Evolutionary conservation across 1,140 invertebrate genomes (phyloP).

Genomic region (Plectrocnemia conspersa): DNA sequence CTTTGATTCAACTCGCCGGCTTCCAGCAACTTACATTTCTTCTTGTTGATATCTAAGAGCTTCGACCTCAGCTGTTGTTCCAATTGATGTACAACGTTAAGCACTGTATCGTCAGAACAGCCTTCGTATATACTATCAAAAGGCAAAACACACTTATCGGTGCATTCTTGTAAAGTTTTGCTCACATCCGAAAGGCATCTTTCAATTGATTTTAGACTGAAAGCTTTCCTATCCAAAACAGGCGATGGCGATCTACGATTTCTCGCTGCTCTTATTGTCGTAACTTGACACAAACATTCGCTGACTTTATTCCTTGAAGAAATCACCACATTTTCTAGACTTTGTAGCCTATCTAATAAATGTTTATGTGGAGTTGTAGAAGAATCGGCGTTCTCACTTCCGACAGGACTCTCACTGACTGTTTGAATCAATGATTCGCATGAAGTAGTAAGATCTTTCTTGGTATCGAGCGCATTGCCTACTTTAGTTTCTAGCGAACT

Average conservation of each 20-base stretch:
- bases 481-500: constrained; percentile 71
- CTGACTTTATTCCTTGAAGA: constrained; percentile 52
- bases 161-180: constrained; percentile 53
- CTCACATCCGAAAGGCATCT: constrained; percentile 55
- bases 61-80: constrained; percentile 62
- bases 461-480: constrained; percentile 53
- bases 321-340: constrained; percentile 54
- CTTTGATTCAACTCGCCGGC: constrained; percentile 60
- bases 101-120: constrained; percentile 55
- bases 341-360: constrained; percentile 53
- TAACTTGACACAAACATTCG: constrained; percentile 53
- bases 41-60: constrained; percentile 59
- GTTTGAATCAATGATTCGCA: constrained; percentile 51
- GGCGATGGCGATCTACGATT: constrained; percentile 55
- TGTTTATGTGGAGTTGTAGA: constrained; percentile 43
- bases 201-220: constrained; percentile 56
- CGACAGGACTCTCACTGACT: constrained; percentile 40
- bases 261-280: constrained; percentile 51
- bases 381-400: constrained; percentile 40
- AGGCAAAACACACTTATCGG: constrained; percentile 52
- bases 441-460: constrained; percentile 49
- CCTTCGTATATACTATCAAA: constrained; percentile 42
- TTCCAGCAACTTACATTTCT: constrained; percentile 55
- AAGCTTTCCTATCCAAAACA: constrained; percentile 52
- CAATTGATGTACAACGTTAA: constrained; percentile 58